Evolutionary conservation across 2,888 invertebrate species (phyloP), one percentile per base, ranked within the genome.

Genomic region (Epinotia brunnichana): DNA sequence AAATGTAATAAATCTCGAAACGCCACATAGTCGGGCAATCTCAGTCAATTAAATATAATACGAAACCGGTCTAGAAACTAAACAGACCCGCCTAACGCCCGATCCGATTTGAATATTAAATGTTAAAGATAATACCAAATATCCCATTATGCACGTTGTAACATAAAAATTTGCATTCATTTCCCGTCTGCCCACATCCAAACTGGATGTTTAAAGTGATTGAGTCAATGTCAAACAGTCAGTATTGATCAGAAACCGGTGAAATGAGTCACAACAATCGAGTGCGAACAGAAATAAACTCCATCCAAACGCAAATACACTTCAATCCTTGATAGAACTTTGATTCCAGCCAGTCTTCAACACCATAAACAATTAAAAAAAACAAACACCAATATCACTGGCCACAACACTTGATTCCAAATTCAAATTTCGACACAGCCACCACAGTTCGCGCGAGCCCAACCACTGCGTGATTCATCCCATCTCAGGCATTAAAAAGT

Each of bases 381-480:
- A 56, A 75, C 63, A 68, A 76, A 74, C 77, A 71, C 66, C 69
- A 72, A 75, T 74, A 67, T 61, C 64, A 61, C 63, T 74, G 72
- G 73, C 69, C 66, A 76, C 72, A 48, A 54, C 61, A 68, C 72
- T n/a, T 60, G 62, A 69, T 79, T 80, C 77, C 73, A 74, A 77
- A 77, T 80, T 81, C 74, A 71, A 82, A 81, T 81, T 74, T 79
- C 74, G 76, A 81, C 81, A 81, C 80, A 82, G 79, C 79, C 80
- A 78, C 82, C 83, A 70, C 78, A 77, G 72, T 82, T 82, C 84
- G 82, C 85, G 86, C 84, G 81, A 82, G 82, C 79, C 79, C 79
- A 78, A 82, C 82, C 85, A 91, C 90, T 91, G 71, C 79, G 83
- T 91, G 91, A 91, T 87, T 91, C 91, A 91, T 90, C 89, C 85